phyloP scores from a whole-genome alignment of 2,888 invertebrate species.

The Andricus curvator region DNA sequence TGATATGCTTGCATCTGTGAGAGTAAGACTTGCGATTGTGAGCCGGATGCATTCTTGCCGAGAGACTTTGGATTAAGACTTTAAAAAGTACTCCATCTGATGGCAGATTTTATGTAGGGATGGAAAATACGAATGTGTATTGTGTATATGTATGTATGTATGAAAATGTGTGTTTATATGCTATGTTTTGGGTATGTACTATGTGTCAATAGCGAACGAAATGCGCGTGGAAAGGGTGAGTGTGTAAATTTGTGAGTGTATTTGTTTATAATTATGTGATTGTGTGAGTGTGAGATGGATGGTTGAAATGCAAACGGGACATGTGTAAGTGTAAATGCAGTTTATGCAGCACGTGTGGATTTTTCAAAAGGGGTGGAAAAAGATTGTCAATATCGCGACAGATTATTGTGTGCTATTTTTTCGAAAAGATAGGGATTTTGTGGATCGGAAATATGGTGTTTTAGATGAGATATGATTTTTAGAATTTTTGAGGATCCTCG shows the following conservation, averaged over 20 bases:
- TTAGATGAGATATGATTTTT: background rate
- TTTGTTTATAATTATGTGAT: no score
- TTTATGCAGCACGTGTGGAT: constrained; percentile 23
- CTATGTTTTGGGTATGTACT: background rate
- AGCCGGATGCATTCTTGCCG: constrained; percentile 50
- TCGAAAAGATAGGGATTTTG: background rate
- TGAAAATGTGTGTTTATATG: background rate
- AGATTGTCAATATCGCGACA: constrained; percentile 28
- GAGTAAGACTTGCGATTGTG: constrained; percentile 43
- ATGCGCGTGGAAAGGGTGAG: background rate
- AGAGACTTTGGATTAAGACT: constrained; percentile 51
- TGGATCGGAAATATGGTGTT: background rate
- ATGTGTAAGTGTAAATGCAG: constrained; percentile 29
- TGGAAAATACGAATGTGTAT: background rate
- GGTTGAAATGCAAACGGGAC: constrained; percentile 20
- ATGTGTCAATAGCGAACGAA: background rate
- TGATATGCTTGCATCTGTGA: constrained; percentile 38
- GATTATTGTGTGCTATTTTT: constrained; percentile 20
- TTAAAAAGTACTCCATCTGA: constrained; percentile 51
- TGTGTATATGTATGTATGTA: no score
- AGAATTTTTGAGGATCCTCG: background rate
- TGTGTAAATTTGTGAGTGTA: background rate
- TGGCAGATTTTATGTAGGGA: background rate
- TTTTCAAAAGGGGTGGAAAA: background rate
- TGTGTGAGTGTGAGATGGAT: background rate